Conservation (phyloP, 2,113 vertebrate species). For the Eidolon helvum region DNA sequence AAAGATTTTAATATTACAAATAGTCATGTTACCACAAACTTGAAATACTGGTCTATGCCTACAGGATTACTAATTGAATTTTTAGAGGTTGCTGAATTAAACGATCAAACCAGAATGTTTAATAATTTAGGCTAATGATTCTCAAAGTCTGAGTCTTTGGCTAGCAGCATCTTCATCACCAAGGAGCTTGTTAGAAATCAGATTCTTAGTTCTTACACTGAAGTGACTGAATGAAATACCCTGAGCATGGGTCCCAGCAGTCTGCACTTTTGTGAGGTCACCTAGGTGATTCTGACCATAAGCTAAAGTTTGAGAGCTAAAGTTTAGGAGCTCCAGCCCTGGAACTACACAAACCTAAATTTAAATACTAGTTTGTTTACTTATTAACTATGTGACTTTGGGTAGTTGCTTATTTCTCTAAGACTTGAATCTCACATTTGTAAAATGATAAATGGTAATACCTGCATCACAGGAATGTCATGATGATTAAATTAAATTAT, state of each 20-base stretch:
- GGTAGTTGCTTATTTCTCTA: neutral
- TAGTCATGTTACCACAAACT: neutral
- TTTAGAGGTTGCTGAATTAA: neutral
- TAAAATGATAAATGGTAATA: neutral
- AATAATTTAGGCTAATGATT: neutral
- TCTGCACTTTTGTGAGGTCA: neutral
- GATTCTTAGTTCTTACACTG: neutral
- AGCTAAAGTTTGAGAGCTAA: neutral
- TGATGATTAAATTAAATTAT: neutral
- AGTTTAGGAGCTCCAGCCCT: neutral
- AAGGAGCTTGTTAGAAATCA: neutral
- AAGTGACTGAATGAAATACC: neutral
- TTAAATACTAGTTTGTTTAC: neutral
- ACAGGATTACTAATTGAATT: neutral
- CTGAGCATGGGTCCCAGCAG: neutral
- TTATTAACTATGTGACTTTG: neutral
- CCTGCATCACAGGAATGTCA: neutral
- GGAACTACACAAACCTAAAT: neutral
- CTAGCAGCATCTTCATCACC: neutral
- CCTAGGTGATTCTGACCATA: neutral
- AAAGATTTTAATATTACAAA: neutral
- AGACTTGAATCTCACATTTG: neutral
- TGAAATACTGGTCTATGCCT: neutral
- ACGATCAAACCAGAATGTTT: neutral
- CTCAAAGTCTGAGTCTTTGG: neutral